Percentiles rank a stretch among this genome's conserved stretches.
Evolutionary conservation across 1,140 invertebrate genomes (phyloP).

Genomic region (Neotoxoptera formosana): DNA sequence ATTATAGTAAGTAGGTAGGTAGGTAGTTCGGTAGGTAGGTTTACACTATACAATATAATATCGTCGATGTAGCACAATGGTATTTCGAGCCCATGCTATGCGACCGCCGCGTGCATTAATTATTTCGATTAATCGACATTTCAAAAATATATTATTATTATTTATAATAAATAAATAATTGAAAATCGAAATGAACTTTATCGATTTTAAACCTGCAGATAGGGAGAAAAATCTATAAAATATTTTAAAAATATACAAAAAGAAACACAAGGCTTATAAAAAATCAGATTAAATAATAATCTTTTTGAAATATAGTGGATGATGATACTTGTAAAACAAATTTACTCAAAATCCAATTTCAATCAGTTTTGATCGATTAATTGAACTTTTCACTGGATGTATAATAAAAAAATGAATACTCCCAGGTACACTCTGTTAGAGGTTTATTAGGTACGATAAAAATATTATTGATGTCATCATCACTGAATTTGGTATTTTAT

Average conservation of each 20-base stretch:
- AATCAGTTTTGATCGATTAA: neutral
- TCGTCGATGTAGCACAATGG: neutral
- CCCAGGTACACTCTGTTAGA: no score
- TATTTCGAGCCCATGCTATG: neutral
- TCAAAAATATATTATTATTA: no score
- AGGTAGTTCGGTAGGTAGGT: neutral
- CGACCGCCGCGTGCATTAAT: neutral
- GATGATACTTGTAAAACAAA: neutral
- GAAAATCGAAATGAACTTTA: neutral
- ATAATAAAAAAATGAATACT: neutral
- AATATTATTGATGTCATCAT: neutral
- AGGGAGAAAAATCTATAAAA: neutral
- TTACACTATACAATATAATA: neutral
- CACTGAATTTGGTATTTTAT: neutral
- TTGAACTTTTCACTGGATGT: neutral
- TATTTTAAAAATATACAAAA: neutral
- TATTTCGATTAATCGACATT: neutral
- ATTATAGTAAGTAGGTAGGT: neutral
- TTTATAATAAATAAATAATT: neutral
- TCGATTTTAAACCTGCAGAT: neutral
- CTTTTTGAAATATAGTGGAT: neutral
- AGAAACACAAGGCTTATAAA: neutral
- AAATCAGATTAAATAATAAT: neutral
- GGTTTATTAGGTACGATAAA: neutral
- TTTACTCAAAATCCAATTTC: neutral